Percentiles rank a stretch among this genome's conserved stretches.
These are phyloP conservation scores for Diacarnus erythraeanus DNA, from an alignment of 37 sponge, comb jelly and placozoan genomes.

Conservation along the genomic window DNA sequence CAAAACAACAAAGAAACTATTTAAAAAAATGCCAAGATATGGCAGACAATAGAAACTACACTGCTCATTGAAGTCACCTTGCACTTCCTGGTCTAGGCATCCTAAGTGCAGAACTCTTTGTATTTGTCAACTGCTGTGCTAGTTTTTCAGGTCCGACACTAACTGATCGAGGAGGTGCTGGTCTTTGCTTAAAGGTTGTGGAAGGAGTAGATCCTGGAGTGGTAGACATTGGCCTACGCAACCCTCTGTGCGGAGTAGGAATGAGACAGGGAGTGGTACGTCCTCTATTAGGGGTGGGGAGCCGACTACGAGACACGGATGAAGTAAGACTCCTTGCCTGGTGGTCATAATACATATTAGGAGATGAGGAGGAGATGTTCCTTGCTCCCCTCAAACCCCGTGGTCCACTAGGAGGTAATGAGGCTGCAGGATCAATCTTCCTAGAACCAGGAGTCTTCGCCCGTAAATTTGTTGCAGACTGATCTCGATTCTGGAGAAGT, in stretches of 20 bases:
- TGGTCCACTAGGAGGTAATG: conserved; percentile 25
- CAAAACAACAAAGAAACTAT: not conserved
- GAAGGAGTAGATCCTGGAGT: conserved; percentile 35
- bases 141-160: conserved; percentile 58
- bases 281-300: conserved; percentile 14
- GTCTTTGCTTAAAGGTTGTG: not conserved
- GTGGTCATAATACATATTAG: conserved; percentile 10
- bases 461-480: not conserved
- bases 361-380: conserved; percentile 26
- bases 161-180: conserved; percentile 35
- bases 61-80: not conserved
- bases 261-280: conserved; percentile 13
- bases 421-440: not conserved
- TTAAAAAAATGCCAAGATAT: not conserved
- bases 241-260: conserved; percentile 7
- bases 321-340: not conserved
- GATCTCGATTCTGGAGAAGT: not conserved
- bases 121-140: not conserved
- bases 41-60: not conserved
- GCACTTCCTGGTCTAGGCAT: conserved; percentile 29
- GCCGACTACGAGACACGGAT: not conserved
- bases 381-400: not conserved
- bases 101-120: not conserved
- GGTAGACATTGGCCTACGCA: conserved; percentile 34
- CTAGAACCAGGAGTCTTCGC: not conserved